Evolutionary conservation across 2,113 vertebrate species (phyloP).

Genomic region (Chaenocephalus aceratus): DNA sequence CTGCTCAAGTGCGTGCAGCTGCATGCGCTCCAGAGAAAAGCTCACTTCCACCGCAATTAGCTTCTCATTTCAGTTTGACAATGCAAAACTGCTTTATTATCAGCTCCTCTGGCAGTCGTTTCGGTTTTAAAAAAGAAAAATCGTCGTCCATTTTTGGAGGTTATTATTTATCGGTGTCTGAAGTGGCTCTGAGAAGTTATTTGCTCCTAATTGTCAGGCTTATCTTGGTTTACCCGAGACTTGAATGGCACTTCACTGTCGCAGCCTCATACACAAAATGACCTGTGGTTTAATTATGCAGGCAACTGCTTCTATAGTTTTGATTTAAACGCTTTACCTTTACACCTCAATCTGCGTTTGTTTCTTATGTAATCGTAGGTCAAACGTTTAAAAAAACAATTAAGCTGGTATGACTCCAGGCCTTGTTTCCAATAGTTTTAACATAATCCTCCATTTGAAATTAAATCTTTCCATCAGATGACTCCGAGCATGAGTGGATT

Average conservation of each 20-base stretch:
- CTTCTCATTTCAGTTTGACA: conserved; percentile 91
- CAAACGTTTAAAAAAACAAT: conserved; percentile 1
- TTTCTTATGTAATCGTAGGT: neutral
- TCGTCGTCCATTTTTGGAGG: conserved; percentile 61
- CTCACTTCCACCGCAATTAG: conserved; percentile 94
- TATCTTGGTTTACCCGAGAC: conserved; percentile 72
- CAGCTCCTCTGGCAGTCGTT: conserved; percentile 88
- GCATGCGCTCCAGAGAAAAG: conserved; percentile 89
- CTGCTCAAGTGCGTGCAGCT: conserved; percentile 99
- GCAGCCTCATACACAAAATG: conserved; percentile 52
- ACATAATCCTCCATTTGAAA: neutral
- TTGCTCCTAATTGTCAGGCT: conserved; percentile 79
- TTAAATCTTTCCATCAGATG: conserved; percentile 82
- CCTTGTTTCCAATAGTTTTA: neutral
- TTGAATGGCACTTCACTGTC: conserved; percentile 71
- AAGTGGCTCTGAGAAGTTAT: conserved; percentile 81
- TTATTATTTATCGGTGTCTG: conserved; percentile 80
- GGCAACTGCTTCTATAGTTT: conserved; percentile 39
- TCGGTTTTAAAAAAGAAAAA: conserved; percentile 52
- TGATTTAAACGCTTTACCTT: conserved; percentile 39
- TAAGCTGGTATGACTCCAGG: neutral
- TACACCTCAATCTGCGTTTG: neutral
- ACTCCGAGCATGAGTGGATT: conserved; percentile 92
- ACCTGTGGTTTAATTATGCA: conserved; percentile 63
- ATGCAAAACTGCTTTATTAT: conserved; percentile 89